Evolutionary conservation across 2,113 vertebrate genomes (phyloP).

Genomic region (Trichechus manatus): DNA sequence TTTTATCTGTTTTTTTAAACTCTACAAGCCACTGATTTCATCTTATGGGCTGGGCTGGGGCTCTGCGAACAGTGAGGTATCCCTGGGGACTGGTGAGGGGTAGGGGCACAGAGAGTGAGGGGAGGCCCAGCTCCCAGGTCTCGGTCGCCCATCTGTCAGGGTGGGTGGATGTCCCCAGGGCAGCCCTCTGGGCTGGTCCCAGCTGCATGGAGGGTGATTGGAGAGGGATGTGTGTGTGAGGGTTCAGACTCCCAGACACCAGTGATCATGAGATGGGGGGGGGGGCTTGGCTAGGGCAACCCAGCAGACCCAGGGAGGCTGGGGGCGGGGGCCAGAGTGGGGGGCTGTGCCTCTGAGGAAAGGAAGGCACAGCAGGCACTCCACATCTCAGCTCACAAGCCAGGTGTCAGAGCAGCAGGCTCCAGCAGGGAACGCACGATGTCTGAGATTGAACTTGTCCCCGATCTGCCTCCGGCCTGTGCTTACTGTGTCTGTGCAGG

Average conservation of each 20-base stretch:
- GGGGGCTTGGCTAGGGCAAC: neutral
- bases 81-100: neutral
- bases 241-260: neutral
- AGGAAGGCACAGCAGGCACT: constrained; percentile 50
- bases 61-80: neutral
- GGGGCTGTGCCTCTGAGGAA: constrained; percentile 46
- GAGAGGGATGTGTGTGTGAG: neutral
- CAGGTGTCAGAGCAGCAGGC: neutral
- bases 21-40: constrained; percentile 8
- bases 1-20: neutral
- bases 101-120: neutral
- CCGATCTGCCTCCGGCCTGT: accelerated
- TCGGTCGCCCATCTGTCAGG: constrained; percentile 2
- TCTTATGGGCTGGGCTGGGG: constrained; percentile 42
- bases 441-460: neutral
- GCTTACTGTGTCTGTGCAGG: no score
- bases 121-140: constrained; percentile 73
- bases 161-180: neutral
- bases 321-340: neutral
- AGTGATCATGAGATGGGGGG: neutral
- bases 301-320: neutral
- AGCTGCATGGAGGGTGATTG: neutral
- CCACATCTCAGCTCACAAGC: neutral
- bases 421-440: accelerated
- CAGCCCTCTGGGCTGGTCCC: neutral